A percentile compares a stretch with the other conserved stretches of the same genome.
Evolutionary conservation across 2,113 vertebrate genomes (phyloP).

Genomic region (Perognathus longimembris): DNA sequence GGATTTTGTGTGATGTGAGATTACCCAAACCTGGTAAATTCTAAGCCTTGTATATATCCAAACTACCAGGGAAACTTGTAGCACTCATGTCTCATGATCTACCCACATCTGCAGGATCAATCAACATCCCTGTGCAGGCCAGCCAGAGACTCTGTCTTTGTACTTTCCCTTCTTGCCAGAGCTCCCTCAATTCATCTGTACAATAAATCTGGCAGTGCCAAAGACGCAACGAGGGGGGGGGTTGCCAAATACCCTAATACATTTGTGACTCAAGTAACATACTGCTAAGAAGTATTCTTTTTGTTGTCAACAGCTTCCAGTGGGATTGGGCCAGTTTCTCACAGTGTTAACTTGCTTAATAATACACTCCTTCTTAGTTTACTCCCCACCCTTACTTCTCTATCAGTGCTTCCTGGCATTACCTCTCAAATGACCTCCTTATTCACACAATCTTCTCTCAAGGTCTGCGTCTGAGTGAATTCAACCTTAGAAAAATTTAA

Average conservation of each 20-base stretch:
- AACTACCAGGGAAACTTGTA: background rate
- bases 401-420: background rate
- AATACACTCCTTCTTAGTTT: background rate
- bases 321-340: background rate
- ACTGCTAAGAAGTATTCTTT: constrained; percentile 18
- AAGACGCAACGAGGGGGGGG: background rate
- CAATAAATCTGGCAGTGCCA: background rate
- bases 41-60: constrained; percentile 19
- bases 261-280: background rate
- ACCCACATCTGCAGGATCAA: background rate
- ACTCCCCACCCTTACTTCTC: background rate
- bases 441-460: background rate
- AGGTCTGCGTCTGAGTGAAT: constrained; percentile 34
- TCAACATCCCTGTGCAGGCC: background rate
- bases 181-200: background rate
- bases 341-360: background rate
- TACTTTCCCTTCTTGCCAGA: constrained; percentile 33
- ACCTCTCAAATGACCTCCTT: background rate
- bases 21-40: background rate
- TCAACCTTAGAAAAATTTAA: background rate
- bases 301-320: background rate
- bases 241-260: constrained; percentile 1
- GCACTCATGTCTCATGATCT: background rate
- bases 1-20: constrained; percentile 26
- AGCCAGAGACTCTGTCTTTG: constrained; percentile 31